Base-by-base conservation (phyloP, 2,888 invertebrate genomes). In the Acanthosepion lycidas region DNA sequence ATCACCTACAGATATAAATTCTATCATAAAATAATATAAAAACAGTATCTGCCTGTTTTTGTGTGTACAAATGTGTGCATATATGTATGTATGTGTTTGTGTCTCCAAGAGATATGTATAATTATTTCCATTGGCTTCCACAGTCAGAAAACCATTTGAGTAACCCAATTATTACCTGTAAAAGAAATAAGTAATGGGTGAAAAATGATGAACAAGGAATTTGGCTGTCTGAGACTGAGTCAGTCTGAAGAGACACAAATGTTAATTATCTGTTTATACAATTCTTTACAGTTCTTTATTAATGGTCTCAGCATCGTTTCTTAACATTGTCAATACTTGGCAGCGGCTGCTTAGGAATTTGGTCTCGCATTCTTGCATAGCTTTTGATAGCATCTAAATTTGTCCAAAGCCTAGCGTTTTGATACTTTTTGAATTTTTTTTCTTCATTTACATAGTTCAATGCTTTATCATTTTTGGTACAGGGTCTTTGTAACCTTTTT, bases 231-330 rank as follows among this genome's bases (percentile, higher is more conserved):
- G 78, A 9, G 78, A 78, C 78, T 78, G 78, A 78, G 78, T 33
- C 78, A 78, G 15, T 78, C 78, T 78, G 78, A 78, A 78, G 33
- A 78, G 33, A n/a, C 78, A 78, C 33, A 78, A 33, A 78, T 78
- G 78, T 78, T 78, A 78, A 78, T 78, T 78, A 78, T 78, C 33
- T 78, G 78, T n/a, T 78, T 78, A 78, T 78, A n/a, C 78, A 78
- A 78, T 78, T 78, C 78, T 78, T 78, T 33, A 15, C 18, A 9
- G 78, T n/a, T 78, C 78, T 78, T 78, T n/a, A 78, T 9, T 78
- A 78, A 78, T 78, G n/a, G 78, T 78, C 78, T n/a, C 78, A 33
- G 78, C 78, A 15, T 33, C n/a, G n/a, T 78, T 78, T n/a, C 78
- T 33, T 15, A 78, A 78, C 33, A 33, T 33, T 12, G n/a, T 78